Percentiles rank a stretch among this genome's conserved stretches.
phyloP scores from a whole-genome alignment of 2,888 invertebrate species.

The Camptogramma bilineatum region DNA sequence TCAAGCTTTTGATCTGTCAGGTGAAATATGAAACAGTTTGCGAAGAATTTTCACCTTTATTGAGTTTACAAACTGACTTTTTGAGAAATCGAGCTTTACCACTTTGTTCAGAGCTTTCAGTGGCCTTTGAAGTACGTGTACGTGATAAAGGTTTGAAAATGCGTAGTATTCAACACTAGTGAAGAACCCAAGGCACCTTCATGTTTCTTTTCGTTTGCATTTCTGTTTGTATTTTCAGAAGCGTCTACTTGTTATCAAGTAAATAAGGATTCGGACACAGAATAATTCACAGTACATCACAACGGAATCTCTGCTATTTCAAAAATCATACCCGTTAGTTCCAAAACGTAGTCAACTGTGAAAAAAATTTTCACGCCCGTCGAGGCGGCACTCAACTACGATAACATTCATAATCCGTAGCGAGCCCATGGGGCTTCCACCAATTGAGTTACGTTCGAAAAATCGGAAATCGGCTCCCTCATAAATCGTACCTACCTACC shows the following conservation, averaged over 20 bases:
- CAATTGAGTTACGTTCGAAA: constrained; percentile 65
- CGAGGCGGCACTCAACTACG: constrained; percentile 55
- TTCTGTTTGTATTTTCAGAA: neutral
- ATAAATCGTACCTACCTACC: constrained; percentile 56
- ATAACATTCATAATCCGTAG: constrained; percentile 71
- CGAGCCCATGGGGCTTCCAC: constrained; percentile 60
- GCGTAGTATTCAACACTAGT: neutral
- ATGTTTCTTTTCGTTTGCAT: neutral
- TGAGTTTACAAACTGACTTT: neutral
- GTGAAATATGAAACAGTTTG: neutral
- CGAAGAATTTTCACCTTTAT: neutral
- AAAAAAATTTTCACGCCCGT: constrained; percentile 51
- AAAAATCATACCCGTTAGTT: constrained; percentile 33
- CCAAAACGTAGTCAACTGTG: constrained; percentile 33
- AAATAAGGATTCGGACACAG: neutral
- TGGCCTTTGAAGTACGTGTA: neutral
- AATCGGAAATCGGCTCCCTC: constrained; percentile 64
- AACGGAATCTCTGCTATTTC: neutral
- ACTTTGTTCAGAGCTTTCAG: neutral
- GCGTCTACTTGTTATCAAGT: neutral
- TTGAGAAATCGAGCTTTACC: neutral
- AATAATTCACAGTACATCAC: neutral
- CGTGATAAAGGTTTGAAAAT: neutral
- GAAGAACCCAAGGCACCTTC: neutral
- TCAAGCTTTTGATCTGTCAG: neutral